Percentiles rank a stretch among this genome's conserved stretches.
Evolutionary conservation across 1,140 invertebrate genomes (phyloP).

Genomic region (Ostrea edulis): DNA sequence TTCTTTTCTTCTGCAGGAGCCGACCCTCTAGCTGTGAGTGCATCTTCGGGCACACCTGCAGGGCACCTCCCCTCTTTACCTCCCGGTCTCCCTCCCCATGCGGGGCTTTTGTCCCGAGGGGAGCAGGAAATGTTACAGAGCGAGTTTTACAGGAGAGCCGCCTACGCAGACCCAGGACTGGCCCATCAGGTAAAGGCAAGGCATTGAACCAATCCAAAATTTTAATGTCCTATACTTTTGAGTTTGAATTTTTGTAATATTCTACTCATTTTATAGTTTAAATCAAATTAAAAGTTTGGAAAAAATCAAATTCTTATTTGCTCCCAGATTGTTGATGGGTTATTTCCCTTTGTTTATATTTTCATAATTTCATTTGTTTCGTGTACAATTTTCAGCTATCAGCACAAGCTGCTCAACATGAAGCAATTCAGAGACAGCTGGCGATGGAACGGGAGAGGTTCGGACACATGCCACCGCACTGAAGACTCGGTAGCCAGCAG

Average conservation of each 20-base stretch:
- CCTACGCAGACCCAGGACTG: slow-evolving; percentile 89
- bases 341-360: not conserved
- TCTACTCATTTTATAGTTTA: no score
- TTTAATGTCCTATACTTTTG: no score
- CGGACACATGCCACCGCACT: slow-evolving; percentile 51
- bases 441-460: slow-evolving; percentile 82
- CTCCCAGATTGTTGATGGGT: not conserved
- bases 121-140: slow-evolving; percentile 79
- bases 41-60: slow-evolving; percentile 54
- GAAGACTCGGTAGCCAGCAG: not conserved
- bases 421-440: slow-evolving; percentile 91
- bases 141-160: slow-evolving; percentile 87
- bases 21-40: slow-evolving; percentile 69
- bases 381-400: slow-evolving; percentile 75
- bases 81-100: slow-evolving; percentile 80
- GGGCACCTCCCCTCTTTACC: slow-evolving; percentile 63
- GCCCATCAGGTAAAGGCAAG: slow-evolving; percentile 85
- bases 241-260: no score
- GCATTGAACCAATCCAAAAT: no score
- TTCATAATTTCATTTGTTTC: not conserved
- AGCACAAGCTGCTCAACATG: slow-evolving; percentile 86
- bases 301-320: not conserved
- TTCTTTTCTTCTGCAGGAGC: slow-evolving; percentile 62
- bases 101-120: slow-evolving; percentile 63
- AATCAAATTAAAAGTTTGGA: no score